These are phyloP conservation scores for Conistra vaccinii DNA, from an alignment of 2,888 invertebrate genomes.

Conservation along the genomic window DNA sequence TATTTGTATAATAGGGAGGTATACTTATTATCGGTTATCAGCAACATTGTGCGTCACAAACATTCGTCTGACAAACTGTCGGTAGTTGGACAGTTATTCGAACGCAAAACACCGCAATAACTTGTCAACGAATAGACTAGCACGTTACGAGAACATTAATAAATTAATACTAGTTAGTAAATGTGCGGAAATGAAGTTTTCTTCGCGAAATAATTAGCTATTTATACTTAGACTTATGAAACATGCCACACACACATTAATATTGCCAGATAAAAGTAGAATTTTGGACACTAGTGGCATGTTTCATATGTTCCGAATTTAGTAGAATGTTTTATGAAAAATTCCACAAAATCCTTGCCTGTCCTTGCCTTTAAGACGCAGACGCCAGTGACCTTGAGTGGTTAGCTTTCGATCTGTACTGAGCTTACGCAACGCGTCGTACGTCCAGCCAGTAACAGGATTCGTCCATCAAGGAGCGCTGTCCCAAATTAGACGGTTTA, in stretches of 20 bases:
- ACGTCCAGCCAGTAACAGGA: too few species aligned
- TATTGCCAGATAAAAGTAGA: background rate
- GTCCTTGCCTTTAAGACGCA: background rate
- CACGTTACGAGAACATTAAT: slow-evolving; percentile 10
- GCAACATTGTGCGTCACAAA: background rate
- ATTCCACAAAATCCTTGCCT: background rate
- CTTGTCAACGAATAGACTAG: slow-evolving; percentile 2
- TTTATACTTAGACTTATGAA: background rate
- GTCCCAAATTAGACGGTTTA: too few species aligned
- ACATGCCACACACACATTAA: background rate
- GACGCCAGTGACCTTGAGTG: too few species aligned
- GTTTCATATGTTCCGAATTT: background rate
- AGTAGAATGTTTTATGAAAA: slow-evolving; percentile 8
- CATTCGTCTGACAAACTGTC: background rate
- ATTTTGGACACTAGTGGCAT: background rate
- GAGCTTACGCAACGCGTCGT: too few species aligned
- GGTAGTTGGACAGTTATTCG: slow-evolving; percentile 13
- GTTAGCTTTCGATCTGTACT: too few species aligned
- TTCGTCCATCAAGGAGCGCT: too few species aligned
- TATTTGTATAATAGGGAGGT: background rate
- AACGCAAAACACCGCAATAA: slow-evolving; percentile 20
- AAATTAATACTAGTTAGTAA: background rate
- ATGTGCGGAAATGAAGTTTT: background rate
- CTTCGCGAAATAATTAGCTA: background rate
- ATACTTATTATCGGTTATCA: background rate